Evolutionary conservation across 2,797 vertebrate species (phyloP).

Genomic region (Hypotaenidia philippensis): DNA sequence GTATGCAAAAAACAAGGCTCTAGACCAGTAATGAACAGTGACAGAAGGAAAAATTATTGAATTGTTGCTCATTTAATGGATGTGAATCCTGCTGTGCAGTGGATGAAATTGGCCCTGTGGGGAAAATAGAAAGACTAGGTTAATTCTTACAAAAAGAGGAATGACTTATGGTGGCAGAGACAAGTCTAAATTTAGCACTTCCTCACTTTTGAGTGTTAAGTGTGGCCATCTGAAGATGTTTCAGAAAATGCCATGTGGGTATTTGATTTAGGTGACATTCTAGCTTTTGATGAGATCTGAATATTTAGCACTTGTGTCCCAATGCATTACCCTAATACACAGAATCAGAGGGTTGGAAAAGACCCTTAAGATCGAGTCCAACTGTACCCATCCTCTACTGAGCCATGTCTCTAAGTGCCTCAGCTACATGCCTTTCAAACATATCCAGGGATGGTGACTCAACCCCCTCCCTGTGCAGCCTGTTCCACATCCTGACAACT

Average conservation of each 20-base stretch:
- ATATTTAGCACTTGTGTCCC: background rate
- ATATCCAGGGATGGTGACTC: too few relatives aligned
- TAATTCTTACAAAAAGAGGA: slow-evolving; percentile 33
- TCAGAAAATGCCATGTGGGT: background rate
- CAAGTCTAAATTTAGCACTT: slow-evolving; percentile 17
- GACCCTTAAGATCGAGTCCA: too few relatives aligned
- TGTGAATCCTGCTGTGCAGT: background rate
- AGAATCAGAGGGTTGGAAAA: too few relatives aligned
- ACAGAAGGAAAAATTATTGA: slow-evolving; percentile 63
- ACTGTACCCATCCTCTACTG: too few relatives aligned
- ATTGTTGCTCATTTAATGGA: slow-evolving; percentile 47
- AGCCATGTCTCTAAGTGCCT: too few relatives aligned
- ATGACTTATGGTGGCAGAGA: background rate
- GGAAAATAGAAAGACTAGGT: slow-evolving; percentile 22
- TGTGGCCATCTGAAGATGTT: background rate
- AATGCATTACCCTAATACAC: background rate
- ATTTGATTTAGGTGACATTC: slow-evolving; percentile 17
- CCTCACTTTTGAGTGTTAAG: background rate
- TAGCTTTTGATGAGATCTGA: background rate
- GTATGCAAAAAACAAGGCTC: slow-evolving; percentile 25
- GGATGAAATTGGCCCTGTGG: slow-evolving; percentile 38
- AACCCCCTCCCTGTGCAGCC: too few relatives aligned
- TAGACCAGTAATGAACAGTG: slow-evolving; percentile 46
- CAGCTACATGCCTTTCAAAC: too few relatives aligned
- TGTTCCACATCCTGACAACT: too few relatives aligned